Evolutionary conservation across 2,113 vertebrate species (phyloP), one percentile per base, ranked within the genome.

Genomic region (Turnix velox): DNA sequence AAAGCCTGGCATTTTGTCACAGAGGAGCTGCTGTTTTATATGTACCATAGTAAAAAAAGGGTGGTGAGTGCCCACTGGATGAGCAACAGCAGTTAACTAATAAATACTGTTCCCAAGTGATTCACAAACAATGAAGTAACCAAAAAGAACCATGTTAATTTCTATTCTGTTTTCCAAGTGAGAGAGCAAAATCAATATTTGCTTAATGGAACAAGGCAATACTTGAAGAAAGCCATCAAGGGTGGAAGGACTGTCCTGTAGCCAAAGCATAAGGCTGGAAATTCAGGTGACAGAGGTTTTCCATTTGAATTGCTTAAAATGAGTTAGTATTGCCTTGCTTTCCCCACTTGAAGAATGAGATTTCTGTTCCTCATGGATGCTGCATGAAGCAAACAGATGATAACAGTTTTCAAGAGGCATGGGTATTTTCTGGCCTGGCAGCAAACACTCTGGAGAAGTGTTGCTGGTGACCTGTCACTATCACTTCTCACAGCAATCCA

Each of bases 111-210:
- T 87, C 78, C 68, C 92, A 76, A 72, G 51, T 57, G 59, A 43
- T 54, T 83, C 88, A 86, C 77, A 91, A 93, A 95, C 48, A 95
- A 84, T 85, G 71, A 94, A 95, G 58, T 67, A 94, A 87, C 88
- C 75, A 88, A 88, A 94, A 94, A 75, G 40, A 88, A 51, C 40
- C 67, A 58, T 52, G 75, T 94, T 93, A 94, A 96, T 94, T 93
- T 94, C 88, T 81, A 87, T 88, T 87, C 84, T 68, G 63, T 88
- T 95, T 90, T 91, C 84, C 84, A 91, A 93, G 73, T 69, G 90
- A 46, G 28, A 20, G 71, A 91, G 82, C 18, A 86, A 96, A 96
- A 97, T 96, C 96, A 93, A 97, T 97, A 97, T 96, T 96, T 93
- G 48, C 91, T 95, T 96, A 96, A 97, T 96, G 95, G 94, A 92